Evolutionary conservation across 37 sponge, comb jelly and placozoan genomes (phyloP).

Genomic region (Cliona cf. orientalis): DNA sequence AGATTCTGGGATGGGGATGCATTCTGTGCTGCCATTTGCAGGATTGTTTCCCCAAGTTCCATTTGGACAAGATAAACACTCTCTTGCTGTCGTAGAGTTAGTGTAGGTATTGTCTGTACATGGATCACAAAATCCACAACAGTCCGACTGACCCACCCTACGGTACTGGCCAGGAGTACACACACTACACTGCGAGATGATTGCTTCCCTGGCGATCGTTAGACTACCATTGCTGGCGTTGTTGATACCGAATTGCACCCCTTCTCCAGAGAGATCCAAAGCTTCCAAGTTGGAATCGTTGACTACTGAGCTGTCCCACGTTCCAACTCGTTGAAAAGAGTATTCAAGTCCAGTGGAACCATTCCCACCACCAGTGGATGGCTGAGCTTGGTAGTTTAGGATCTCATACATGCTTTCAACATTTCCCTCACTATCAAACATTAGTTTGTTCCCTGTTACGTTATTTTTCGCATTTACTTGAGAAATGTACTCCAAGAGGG

Average conservation of each 20-base stretch:
- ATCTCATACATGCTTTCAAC: conserved; percentile 68
- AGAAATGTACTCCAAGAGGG: conserved; percentile 50
- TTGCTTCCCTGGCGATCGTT: neutral
- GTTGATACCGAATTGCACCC: conserved; percentile 63
- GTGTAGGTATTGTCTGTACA: conserved; percentile 67
- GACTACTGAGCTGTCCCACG: conserved; percentile 35
- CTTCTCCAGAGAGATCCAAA: neutral
- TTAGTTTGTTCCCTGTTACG: conserved; percentile 39
- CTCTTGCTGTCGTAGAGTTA: neutral
- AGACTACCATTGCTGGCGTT: neutral
- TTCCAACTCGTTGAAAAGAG: conserved; percentile 30
- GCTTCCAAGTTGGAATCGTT: neutral
- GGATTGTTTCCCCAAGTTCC: conserved; percentile 76
- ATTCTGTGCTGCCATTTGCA: conserved; percentile 41
- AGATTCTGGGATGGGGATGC: conserved; percentile 29
- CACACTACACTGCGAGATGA: conserved; percentile 56
- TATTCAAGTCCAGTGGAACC: neutral
- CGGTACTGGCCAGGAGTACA: conserved; percentile 60
- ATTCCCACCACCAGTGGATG: neutral
- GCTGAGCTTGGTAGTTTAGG: conserved; percentile 53
- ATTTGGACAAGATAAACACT: conserved; percentile 63
- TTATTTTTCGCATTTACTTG: conserved; percentile 51
- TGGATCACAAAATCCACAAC: conserved; percentile 78
- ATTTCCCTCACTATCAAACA: conserved; percentile 70
- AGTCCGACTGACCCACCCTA: conserved; percentile 15